phyloP scores from a whole-genome alignment of 2,797 vertebrate species.

The Centroberyx gerrardi region DNA sequence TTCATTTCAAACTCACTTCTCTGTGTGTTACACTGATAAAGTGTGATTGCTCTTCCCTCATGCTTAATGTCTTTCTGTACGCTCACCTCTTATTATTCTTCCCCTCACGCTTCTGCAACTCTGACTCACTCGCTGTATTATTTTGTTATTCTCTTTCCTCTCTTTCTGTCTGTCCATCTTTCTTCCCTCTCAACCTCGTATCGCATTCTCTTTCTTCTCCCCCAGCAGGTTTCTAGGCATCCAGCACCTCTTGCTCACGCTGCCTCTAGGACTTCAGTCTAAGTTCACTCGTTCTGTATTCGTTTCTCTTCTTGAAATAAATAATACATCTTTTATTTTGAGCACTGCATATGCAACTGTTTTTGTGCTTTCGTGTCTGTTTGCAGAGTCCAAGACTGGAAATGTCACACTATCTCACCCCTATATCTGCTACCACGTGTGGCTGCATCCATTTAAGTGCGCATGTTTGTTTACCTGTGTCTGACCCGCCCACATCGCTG shows the following conservation, averaged over 20 bases:
- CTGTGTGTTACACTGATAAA: background rate
- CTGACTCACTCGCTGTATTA: slow-evolving; percentile 29
- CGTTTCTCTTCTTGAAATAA: slow-evolving; percentile 16
- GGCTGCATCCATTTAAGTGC: background rate
- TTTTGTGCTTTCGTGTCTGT: slow-evolving; percentile 25
- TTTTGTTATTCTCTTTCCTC: slow-evolving; percentile 63
- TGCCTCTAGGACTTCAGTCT: slow-evolving; percentile 55
- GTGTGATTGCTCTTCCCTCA: background rate
- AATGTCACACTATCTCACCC: slow-evolving; percentile 28
- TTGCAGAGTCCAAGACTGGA: slow-evolving; percentile 18
- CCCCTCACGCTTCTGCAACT: background rate
- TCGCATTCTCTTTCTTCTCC: slow-evolving; percentile 72
- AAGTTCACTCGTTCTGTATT: slow-evolving; percentile 47
- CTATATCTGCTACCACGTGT: slow-evolving; percentile 23
- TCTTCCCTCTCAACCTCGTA: slow-evolving; percentile 49
- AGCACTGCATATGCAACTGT: slow-evolving; percentile 6
- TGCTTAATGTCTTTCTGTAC: background rate
- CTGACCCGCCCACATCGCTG: slow-evolving; percentile 1
- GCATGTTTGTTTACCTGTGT: slow-evolving; percentile 37
- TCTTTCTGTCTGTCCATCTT: slow-evolving; percentile 37
- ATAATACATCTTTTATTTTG: slow-evolving; percentile 69
- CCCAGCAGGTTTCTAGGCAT: slow-evolving; percentile 45
- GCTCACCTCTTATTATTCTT: background rate
- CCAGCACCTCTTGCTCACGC: slow-evolving; percentile 49
- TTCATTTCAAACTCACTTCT: background rate